These are phyloP conservation scores for Potamarius usumacintae DNA, from an alignment of 2,113 vertebrate genomes.

Conservation along the genomic window DNA sequence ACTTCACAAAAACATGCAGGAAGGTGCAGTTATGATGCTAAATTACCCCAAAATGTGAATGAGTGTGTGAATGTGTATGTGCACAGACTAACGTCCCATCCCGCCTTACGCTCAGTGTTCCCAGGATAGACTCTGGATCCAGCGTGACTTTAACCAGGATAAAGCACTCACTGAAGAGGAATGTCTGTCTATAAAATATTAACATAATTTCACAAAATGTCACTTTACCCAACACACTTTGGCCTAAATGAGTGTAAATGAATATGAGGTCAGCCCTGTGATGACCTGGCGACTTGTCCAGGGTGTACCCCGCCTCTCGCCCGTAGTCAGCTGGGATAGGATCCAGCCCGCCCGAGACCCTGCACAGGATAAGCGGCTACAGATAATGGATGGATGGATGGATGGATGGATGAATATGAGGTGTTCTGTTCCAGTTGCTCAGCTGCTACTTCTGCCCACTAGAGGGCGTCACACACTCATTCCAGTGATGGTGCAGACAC, in stretches of 20 bases:
- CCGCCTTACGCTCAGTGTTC: not conserved
- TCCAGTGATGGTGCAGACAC: not conserved
- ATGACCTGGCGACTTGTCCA: too few species aligned
- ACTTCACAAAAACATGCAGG: not conserved
- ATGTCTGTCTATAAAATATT: not conserved
- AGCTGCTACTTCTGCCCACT: not conserved
- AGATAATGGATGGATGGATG: too few species aligned
- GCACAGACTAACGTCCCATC: not conserved
- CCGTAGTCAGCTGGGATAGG: too few species aligned
- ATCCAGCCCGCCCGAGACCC: too few species aligned
- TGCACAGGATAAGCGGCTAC: too few species aligned
- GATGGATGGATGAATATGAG: too few species aligned
- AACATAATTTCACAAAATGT: not conserved
- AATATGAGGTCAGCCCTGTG: not conserved
- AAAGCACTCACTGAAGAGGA: not conserved
- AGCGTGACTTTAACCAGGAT: not conserved
- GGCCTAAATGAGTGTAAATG: not conserved
- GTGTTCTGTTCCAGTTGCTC: not conserved
- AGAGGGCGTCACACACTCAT: slow-evolving; percentile 8
- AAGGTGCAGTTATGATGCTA: not conserved
- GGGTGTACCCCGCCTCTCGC: too few species aligned
- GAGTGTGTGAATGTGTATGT: not conserved
- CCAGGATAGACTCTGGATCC: not conserved
- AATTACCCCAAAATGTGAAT: not conserved
- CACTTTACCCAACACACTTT: not conserved